Conservation (phyloP, 2,888 invertebrate genomes). For the Acleris emargana region DNA sequence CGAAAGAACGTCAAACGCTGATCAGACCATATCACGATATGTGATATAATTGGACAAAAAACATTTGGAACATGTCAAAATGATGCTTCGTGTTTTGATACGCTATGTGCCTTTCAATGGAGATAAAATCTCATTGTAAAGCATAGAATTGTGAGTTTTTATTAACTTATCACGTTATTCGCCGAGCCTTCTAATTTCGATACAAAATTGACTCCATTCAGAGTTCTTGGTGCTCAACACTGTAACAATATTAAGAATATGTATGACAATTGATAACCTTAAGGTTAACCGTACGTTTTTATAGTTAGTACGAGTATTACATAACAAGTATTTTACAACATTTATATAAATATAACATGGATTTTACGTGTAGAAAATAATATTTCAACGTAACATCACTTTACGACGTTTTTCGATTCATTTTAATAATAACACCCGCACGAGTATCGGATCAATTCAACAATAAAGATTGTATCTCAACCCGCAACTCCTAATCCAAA, state of each 20-base stretch:
- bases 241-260: background rate
- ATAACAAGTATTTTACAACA: too few relatives aligned
- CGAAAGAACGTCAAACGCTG: constrained; percentile 39
- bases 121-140: constrained; percentile 1
- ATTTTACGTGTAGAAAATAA: too few relatives aligned
- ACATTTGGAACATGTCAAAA: constrained; percentile 14
- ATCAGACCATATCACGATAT: constrained; percentile 38
- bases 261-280: background rate
- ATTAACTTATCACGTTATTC: background rate
- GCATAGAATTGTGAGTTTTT: constrained; percentile 3
- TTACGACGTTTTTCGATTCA: background rate
- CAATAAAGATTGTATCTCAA: constrained; percentile 28
- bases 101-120: constrained; percentile 14
- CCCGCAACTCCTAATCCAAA: constrained; percentile 28
- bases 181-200: too few relatives aligned
- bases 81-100: constrained; percentile 8
- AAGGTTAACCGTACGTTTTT: background rate
- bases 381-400: background rate
- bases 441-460: constrained; percentile 21
- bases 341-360: too few relatives aligned
- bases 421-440: constrained; percentile 7
- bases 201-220: too few relatives aligned
- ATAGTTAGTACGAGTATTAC: background rate
- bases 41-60: constrained; percentile 34
- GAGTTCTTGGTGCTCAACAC: too few relatives aligned